Base-by-base conservation (phyloP, 2,797 vertebrate genomes). In the Paratrypauchen microcephalus region DNA sequence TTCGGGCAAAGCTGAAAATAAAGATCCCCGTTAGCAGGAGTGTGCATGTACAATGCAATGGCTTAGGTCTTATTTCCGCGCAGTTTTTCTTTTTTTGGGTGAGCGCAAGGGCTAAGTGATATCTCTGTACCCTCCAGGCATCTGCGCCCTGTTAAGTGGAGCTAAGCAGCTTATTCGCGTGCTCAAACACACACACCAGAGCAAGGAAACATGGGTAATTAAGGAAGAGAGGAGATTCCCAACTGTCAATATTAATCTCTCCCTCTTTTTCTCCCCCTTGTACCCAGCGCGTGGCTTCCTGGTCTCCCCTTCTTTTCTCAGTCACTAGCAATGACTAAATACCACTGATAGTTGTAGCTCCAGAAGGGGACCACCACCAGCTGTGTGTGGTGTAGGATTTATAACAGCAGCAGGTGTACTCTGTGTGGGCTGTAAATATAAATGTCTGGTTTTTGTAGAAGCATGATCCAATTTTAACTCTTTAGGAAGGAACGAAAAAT, bases 211-310 rank as follows among this genome's bases (percentile, higher is more conserved):
- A 86, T 77, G 82, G 90, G 87, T 92, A 91, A 91, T 92, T 90
- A 90, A 89, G 84, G 83, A 86, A 85, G 83, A 88, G 86, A 83
- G 82, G 86, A 89, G 88, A 91, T 89, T 92, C 86, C 88, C 89
- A 84, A 85, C 88, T 84, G 87, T 87, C 88, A 87, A 88, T 91
- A 87, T 89, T 90, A 89, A 90, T 88, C 88, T 84, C 81, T 70
- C 76, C 70, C 77, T 78, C 67, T 76, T 45, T 45, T 13, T 45
- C 41, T 45, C 41, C 76, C 68, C 41, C 71, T 39, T 71, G 74
- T 71, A 15, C 69, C 70, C 7, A 15, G 62, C 58, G 71, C 71
- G 36, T 57, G 61, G 50, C 50, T 69, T 26, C 41, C 65, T 66
- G 12, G 65, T 75, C 77, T 69, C 69, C 59, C 60, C 47, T 71